Evolutionary conservation across 2,888 invertebrate species (phyloP).

Genomic region (Dolichomitus sp.): DNA sequence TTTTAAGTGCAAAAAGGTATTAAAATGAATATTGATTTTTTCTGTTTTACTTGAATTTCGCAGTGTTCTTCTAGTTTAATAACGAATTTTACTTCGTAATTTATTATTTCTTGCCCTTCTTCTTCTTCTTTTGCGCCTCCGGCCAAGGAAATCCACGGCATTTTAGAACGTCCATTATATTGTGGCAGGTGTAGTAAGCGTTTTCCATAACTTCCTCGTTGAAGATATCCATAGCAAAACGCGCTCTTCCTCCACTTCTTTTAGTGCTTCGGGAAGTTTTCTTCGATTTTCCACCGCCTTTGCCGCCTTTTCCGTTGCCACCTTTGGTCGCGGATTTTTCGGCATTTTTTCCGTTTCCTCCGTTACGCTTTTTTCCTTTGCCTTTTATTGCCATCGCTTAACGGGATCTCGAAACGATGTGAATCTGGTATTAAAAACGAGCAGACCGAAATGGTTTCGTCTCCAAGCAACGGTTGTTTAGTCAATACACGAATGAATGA

Average conservation of each 20-base stretch:
- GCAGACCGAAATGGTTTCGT: neutral
- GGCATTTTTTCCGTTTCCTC: slow-evolving; percentile 58
- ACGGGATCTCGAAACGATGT: neutral
- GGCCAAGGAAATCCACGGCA: slow-evolving; percentile 97
- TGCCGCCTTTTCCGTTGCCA: slow-evolving; percentile 66
- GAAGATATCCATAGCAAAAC: slow-evolving; percentile 94
- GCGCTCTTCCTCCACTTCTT: slow-evolving; percentile 89
- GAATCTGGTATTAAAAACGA: neutral
- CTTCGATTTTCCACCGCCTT: slow-evolving; percentile 87
- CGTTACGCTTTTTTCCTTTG: slow-evolving; percentile 73
- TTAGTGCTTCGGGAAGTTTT: slow-evolving; percentile 85
- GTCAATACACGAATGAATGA: neutral
- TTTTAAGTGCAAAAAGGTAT: neutral
- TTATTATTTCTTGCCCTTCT: slow-evolving; percentile 90
- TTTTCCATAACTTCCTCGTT: slow-evolving; percentile 97
- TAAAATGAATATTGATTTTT: neutral
- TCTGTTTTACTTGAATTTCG: too few relatives aligned
- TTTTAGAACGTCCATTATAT: slow-evolving; percentile 95
- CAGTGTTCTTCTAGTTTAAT: too few relatives aligned
- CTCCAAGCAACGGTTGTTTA: slow-evolving; percentile 27
- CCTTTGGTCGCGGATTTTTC: slow-evolving; percentile 71
- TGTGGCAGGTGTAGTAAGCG: slow-evolving; percentile 97
- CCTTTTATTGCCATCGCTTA: slow-evolving; percentile 66
- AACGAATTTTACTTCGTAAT: neutral
- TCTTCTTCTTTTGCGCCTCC: slow-evolving; percentile 95